Base-by-base conservation (phyloP, 2,888 invertebrate species). In the Folsomia candida region DNA sequence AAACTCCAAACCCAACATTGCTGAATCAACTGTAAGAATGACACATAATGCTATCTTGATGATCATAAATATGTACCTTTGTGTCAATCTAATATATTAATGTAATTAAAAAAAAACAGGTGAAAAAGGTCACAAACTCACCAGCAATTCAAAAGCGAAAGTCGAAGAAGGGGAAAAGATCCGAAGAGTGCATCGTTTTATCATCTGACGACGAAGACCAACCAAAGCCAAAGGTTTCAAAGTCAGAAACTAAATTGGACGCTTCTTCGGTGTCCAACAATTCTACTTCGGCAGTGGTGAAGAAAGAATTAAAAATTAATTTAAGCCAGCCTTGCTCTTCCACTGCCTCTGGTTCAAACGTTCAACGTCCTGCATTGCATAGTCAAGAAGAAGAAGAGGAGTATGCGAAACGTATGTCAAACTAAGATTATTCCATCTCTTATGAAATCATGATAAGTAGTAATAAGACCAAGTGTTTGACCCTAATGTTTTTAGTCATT, bases 181-280 rank as follows among this genome's bases (percentile, higher is more conserved):
- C 58, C 20, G 61, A 63, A 20, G 76, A 74, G 58, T 72, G 64
- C 14, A 73, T 74, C 24, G 72, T 69, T 3, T 47, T 74, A 6
- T 76, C 70, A 14, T 78, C 78, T 0, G 37, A 37, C 51, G 78
- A 76, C 47, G 76, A 78, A 37, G 75, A 37, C 14, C 37, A 37
- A 14, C 37, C 37, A 4, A 37, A 73, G 28, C 62, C 68, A 3
- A 70, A 71, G 57, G 59, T 61, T 2, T 28, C 58, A 60, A 59
- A 11, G 57, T n/a, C 60, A 54, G 60, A 61, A 28, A 57, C 4
- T 57, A 57, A 20, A 57, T 6, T 57, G 57, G 24, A 57, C 24
- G 25, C 6, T 60, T 57, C 57, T 6, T 57, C 57, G 4, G 24
- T n/a, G 6, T 22, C 57, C 4, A 57, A 57, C 57, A 57, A n/a